Evolutionary conservation across 2,113 vertebrate species (phyloP).

Genomic region (Rhadina sibilatrix): DNA sequence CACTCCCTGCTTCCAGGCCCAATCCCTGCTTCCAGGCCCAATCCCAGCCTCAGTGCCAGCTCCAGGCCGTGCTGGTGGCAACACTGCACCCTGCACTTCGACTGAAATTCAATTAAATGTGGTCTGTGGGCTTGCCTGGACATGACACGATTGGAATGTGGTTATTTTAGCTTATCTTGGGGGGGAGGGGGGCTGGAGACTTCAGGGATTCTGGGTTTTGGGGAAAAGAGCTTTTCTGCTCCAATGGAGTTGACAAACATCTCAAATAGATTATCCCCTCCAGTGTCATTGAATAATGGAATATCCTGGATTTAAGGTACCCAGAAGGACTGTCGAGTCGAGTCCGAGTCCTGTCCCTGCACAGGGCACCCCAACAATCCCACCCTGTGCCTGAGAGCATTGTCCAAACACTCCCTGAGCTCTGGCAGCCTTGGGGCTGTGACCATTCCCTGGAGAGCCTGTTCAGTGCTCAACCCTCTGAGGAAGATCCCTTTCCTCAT

Average conservation of each 20-base stretch:
- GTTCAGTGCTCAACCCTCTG: accelerated
- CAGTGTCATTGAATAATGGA: not conserved
- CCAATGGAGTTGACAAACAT: not conserved
- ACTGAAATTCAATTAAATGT: not conserved
- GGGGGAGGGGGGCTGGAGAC: too few relatives aligned
- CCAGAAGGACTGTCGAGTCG: accelerated
- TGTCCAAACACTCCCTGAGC: not conserved
- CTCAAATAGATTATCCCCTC: not conserved
- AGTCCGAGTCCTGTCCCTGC: not conserved
- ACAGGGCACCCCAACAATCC: not conserved
- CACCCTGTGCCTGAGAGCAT: not conserved
- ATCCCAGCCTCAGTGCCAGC: not conserved
- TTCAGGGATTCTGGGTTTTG: not conserved
- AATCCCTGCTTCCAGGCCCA: not conserved
- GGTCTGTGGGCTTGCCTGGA: not conserved
- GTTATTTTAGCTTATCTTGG: not conserved
- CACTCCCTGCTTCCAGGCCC: not conserved
- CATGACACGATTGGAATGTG: not conserved
- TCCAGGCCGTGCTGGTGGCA: not conserved
- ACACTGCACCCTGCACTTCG: not conserved
- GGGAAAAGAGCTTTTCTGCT: not conserved
- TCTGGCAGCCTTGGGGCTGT: accelerated
- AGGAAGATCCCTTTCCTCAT: not conserved
- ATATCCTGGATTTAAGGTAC: not conserved
- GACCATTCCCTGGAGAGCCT: not conserved